These are phyloP conservation scores for Oryctolagus cuniculus DNA, from an alignment of 2,113 vertebrate genomes.

Conservation along the genomic window mOryCun1.1 NC_091435.1:148486001-148486500, in stretches of 20 bases:
- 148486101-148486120: slow-evolving; percentile 88
- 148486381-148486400: slow-evolving; percentile 97
- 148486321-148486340: neutral
- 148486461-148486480: slow-evolving; percentile 98
- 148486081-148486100: slow-evolving; percentile 99
- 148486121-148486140: slow-evolving; percentile 57
- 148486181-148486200: slow-evolving; percentile 99
- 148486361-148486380: slow-evolving; percentile 95
- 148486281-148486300: slow-evolving; percentile 44
- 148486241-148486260: slow-evolving; percentile 99
- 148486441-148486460: slow-evolving; percentile 97
- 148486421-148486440: slow-evolving; percentile 98
- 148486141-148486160: slow-evolving; percentile 54
- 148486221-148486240: slow-evolving; percentile 98
- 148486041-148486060: slow-evolving; percentile 96
- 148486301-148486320: neutral
- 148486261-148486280: slow-evolving; percentile 90
- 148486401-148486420: slow-evolving; percentile 99
- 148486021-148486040: slow-evolving; percentile 92
- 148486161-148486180: slow-evolving; percentile 56
- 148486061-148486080: slow-evolving; percentile 99
- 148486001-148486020: slow-evolving; percentile 97
- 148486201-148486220: slow-evolving; percentile 98
- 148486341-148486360: neutral
- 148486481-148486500: slow-evolving; percentile 99